These are phyloP conservation scores for Strigamia transsilvanica DNA, from an alignment of 2,888 invertebrate genomes.

Conservation along the genomic window DNA sequence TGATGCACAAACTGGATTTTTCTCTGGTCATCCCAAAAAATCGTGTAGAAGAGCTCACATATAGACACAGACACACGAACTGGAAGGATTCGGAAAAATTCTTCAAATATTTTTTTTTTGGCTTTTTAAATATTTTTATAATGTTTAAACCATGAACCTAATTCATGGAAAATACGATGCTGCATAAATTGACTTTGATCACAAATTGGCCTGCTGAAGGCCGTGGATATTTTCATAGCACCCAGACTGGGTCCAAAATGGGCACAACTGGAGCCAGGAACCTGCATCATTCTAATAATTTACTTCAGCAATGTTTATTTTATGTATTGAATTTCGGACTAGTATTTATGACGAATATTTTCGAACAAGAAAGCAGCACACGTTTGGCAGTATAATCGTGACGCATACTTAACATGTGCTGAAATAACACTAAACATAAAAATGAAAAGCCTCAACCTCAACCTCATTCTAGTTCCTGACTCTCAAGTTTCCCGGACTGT, in stretches of 20 bases:
- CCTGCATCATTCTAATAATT: background rate
- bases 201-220: conserved; percentile 52
- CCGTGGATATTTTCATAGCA: conserved; percentile 53
- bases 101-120: conserved; percentile 50
- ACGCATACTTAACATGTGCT: too few species aligned
- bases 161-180: conserved; percentile 53
- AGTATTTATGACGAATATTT: background rate
- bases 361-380: too few species aligned
- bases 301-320: background rate
- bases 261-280: conserved; percentile 5
- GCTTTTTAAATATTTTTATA: conserved; percentile 31
- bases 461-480: conserved; percentile 28
- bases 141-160: conserved; percentile 34
- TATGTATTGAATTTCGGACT: background rate
- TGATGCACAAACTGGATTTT: conserved; percentile 49
- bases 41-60: conserved; percentile 54
- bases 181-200: conserved; percentile 55
- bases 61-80: conserved; percentile 52
- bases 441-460: background rate
- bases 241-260: conserved; percentile 51
- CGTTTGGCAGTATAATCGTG: too few species aligned
- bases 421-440: background rate
- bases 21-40: conserved; percentile 48
- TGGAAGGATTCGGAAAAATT: conserved; percentile 53
- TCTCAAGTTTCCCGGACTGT: conserved; percentile 17